Evolutionary conservation across 1,140 invertebrate species (phyloP).

Genomic region (Chlorops oryzae): DNA sequence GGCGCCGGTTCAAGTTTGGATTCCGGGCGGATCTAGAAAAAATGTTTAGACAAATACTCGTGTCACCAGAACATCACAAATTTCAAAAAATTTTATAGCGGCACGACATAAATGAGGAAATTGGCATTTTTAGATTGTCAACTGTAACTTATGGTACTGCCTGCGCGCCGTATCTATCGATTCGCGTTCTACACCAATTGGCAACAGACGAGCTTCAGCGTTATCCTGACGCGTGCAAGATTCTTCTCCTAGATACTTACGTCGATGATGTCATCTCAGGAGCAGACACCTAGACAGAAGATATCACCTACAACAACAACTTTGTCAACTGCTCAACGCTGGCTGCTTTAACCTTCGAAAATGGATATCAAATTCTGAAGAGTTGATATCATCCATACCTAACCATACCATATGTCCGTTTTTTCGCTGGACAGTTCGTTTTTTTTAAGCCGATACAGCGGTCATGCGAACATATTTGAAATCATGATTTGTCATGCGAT

Average conservation of each 20-base stretch:
- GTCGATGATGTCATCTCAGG: conserved; percentile 46
- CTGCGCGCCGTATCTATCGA: conserved; percentile 23
- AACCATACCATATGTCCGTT: too few relatives aligned
- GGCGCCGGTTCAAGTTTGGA: conserved; percentile 25
- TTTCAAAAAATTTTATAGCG: conserved; percentile 3
- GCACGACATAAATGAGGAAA: background rate
- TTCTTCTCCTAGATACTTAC: conserved; percentile 28
- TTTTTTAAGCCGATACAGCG: too few relatives aligned
- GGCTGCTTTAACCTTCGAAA: too few relatives aligned
- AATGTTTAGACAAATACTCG: conserved; percentile 29
- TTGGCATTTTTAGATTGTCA: background rate
- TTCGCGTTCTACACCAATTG: background rate
- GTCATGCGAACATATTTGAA: too few relatives aligned
- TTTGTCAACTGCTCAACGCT: too few relatives aligned
- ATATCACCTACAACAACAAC: too few relatives aligned
- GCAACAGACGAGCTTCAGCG: background rate
- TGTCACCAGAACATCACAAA: background rate
- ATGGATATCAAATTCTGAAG: too few relatives aligned
- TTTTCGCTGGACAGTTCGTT: too few relatives aligned
- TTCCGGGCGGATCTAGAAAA: conserved; percentile 28
- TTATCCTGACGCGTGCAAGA: conserved; percentile 24
- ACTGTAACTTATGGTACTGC: conserved; percentile 36
- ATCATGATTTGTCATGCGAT: too few relatives aligned
- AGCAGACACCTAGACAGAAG: conserved; percentile 23
- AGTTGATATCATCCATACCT: too few relatives aligned